These are phyloP conservation scores for Oscheius sp. DNA, from an alignment of 1,140 invertebrate species.

Conservation along the genomic window DNA sequence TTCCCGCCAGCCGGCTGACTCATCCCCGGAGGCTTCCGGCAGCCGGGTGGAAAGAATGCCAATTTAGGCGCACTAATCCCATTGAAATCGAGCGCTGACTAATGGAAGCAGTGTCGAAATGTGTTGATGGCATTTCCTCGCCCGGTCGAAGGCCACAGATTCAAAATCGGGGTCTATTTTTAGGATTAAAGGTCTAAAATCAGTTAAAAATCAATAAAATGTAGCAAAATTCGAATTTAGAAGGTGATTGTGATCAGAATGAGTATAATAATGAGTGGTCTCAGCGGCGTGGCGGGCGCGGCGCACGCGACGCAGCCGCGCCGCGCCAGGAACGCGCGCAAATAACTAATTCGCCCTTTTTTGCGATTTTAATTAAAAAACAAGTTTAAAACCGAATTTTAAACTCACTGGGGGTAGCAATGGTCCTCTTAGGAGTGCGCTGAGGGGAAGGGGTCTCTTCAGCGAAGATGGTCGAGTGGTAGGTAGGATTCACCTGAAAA, in stretches of 20 bases:
- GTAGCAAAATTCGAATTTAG: too few species aligned
- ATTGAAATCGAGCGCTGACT: too few species aligned
- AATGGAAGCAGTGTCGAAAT: too few species aligned
- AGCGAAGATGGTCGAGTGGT: conserved; percentile 28
- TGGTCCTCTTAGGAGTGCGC: conserved; percentile 31
- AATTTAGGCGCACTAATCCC: too few species aligned
- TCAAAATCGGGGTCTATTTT: not conserved
- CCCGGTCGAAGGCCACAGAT: not conserved
- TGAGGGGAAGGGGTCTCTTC: conserved; percentile 23
- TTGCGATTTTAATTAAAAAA: not conserved
- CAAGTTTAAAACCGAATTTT: not conserved
- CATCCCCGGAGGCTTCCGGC: not conserved
- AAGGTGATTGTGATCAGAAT: too few species aligned
- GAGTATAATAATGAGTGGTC: too few species aligned
- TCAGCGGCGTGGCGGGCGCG: not conserved
- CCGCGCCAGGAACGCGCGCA: not conserved
- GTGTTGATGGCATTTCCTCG: too few species aligned
- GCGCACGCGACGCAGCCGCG: not conserved
- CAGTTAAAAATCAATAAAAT: too few species aligned
- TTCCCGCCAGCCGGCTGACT: not conserved
- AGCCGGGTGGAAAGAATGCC: not conserved
- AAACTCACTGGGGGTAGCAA: not conserved
- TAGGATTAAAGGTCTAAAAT: not conserved
- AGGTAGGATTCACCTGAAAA: conserved; percentile 27
- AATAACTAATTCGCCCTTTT: too few species aligned